Evolutionary conservation across 2,113 vertebrate species (phyloP).

Genomic region (Henicopernis longicauda): DNA sequence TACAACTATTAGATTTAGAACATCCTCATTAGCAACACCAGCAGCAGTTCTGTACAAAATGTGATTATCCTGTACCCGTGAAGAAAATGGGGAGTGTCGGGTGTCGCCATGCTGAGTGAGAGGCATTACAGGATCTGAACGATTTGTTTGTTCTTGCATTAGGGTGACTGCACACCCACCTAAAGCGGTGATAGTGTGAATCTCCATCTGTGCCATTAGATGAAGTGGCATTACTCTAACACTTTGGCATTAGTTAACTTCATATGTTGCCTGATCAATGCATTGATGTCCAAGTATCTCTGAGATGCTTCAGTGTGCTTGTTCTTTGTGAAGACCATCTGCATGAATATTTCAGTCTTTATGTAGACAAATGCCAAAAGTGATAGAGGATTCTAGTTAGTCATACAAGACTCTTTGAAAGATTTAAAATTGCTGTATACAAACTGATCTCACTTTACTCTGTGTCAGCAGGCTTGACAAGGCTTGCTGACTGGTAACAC

Average conservation of each 20-base stretch:
- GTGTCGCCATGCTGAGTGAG: not conserved
- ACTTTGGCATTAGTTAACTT: not conserved
- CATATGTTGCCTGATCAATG: not conserved
- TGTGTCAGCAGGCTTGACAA: not conserved
- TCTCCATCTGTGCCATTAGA: constrained; percentile 30
- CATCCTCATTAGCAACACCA: not conserved
- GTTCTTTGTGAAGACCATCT: constrained; percentile 24
- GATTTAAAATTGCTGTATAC: not conserved
- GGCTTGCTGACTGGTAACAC: not conserved
- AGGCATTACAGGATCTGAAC: not conserved
- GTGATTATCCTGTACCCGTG: not conserved
- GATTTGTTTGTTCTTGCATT: not conserved
- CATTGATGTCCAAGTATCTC: not conserved
- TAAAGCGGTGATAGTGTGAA: not conserved
- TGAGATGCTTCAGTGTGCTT: not conserved
- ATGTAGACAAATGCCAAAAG: not conserved
- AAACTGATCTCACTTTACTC: not conserved
- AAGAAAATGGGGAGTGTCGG: accelerated
- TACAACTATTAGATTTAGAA: too few species aligned
- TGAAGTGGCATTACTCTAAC: not conserved
- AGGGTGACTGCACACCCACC: constrained; percentile 10
- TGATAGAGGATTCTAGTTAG: not conserved
- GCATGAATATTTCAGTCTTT: not conserved
- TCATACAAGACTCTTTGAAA: not conserved
- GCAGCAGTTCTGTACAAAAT: not conserved